Conservation (phyloP, 2,797 vertebrate genomes). For the Hybognathus amarus region DNA sequence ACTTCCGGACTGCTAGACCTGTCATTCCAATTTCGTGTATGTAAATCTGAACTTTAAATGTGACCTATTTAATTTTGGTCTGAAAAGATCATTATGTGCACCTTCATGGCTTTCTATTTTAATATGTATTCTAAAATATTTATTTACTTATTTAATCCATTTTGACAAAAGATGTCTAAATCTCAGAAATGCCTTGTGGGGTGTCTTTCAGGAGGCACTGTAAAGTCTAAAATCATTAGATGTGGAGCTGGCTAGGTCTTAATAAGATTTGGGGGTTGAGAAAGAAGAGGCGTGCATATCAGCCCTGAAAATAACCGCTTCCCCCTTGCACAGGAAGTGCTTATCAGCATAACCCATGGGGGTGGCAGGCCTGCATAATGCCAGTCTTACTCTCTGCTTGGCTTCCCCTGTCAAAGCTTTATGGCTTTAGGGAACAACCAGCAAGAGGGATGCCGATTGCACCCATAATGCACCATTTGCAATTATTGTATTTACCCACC, state of each 20-base stretch:
- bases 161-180: conserved; percentile 15
- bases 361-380: conserved; percentile 34
- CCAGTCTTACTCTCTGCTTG: conserved; percentile 8
- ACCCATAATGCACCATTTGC: conserved; percentile 29
- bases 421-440: not conserved
- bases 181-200: not conserved
- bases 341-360: conserved; percentile 42
- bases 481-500: not conserved
- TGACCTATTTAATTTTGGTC: not conserved
- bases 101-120: conserved; percentile 4
- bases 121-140: not conserved
- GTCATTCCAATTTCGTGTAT: not conserved
- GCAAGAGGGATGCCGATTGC: not conserved
- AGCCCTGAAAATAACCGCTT: conserved; percentile 41
- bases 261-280: conserved; percentile 51
- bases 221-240: conserved; percentile 48
- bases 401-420: conserved; percentile 28
- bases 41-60: not conserved
- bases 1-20: not conserved
- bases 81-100: not conserved
- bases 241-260: conserved; percentile 35
- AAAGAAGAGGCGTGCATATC: conserved; percentile 32
- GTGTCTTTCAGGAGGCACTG: conserved; percentile 5
- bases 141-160: not conserved
- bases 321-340: conserved; percentile 53